Percentiles rank a stretch among this genome's conserved stretches.
Conservation (phyloP, 2,888 invertebrate species). For the Rhogogaster chlorosoma region DNA sequence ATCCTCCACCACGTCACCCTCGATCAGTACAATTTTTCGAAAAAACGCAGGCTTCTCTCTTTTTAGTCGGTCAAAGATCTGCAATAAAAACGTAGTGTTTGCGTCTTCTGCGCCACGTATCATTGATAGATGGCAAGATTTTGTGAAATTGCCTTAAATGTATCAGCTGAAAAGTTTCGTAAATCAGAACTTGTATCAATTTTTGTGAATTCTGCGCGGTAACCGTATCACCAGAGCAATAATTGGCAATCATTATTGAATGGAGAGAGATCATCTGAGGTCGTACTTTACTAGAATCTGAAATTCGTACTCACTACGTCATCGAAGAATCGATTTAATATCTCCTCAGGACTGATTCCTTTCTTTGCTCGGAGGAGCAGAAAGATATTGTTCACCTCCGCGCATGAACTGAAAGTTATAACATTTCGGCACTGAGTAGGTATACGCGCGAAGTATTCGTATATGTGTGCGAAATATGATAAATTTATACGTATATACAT, state of each 20-base stretch:
- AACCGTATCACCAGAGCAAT: background rate
- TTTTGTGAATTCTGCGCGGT: background rate
- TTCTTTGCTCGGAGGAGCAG: conserved; percentile 74
- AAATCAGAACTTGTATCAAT: background rate
- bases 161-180: background rate
- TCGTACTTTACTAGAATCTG: background rate
- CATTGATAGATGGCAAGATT: background rate
- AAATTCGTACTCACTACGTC: conserved; percentile 67
- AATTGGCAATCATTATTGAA: background rate
- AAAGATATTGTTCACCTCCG: conserved; percentile 71
- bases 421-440: background rate
- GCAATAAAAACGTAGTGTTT: conserved; percentile 57
- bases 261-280: background rate
- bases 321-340: conserved; percentile 72
- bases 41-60: conserved; percentile 77
- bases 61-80: conserved; percentile 80
- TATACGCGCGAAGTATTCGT: background rate
- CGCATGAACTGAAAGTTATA: conserved; percentile 68
- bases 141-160: conserved; percentile 55
- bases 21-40: conserved; percentile 81
- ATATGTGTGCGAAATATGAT: background rate
- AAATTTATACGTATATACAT: background rate
- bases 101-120: background rate
- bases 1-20: conserved; percentile 79
- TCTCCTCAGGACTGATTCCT: conserved; percentile 69